Conservation (phyloP, 2,888 invertebrate species). For the Tyria jacobaeae region DNA sequence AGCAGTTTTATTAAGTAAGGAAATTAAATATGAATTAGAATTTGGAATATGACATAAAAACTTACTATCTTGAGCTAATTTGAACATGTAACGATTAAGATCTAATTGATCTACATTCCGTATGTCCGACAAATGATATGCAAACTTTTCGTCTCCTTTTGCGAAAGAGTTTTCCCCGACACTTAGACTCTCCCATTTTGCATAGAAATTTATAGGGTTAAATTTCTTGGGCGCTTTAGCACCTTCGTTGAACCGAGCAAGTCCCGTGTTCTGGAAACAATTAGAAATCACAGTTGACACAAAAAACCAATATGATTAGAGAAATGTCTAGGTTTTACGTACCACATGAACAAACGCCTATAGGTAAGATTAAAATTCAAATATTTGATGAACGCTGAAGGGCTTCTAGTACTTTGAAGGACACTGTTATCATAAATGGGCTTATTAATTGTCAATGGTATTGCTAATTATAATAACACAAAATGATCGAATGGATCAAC, state of each 20-base stretch:
- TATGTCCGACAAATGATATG: conserved; percentile 54
- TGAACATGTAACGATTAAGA: conserved; percentile 57
- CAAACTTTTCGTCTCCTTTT: conserved; percentile 61
- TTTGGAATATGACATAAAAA: background rate
- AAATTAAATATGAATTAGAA: too few species aligned
- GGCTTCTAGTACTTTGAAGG: too few species aligned
- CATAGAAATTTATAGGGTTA: conserved; percentile 58
- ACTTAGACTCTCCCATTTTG: conserved; percentile 74
- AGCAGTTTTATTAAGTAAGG: too few species aligned
- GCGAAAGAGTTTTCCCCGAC: conserved; percentile 58
- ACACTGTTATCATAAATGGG: too few species aligned
- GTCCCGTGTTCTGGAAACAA: conserved; percentile 55
- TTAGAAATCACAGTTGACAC: background rate
- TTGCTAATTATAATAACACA: too few species aligned
- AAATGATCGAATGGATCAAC: too few species aligned
- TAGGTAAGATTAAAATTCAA: too few species aligned
- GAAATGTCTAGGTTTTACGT: too few species aligned
- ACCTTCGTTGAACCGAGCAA: conserved; percentile 62
- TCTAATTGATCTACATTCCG: conserved; percentile 63
- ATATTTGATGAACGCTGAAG: too few species aligned
- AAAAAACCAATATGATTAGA: too few species aligned
- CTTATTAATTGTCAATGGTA: too few species aligned
- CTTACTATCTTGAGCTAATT: conserved; percentile 47
- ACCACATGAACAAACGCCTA: too few species aligned
- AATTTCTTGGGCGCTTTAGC: conserved; percentile 54